Conservation (phyloP, 2,797 vertebrate genomes). For the Chelon labrosus region DNA sequence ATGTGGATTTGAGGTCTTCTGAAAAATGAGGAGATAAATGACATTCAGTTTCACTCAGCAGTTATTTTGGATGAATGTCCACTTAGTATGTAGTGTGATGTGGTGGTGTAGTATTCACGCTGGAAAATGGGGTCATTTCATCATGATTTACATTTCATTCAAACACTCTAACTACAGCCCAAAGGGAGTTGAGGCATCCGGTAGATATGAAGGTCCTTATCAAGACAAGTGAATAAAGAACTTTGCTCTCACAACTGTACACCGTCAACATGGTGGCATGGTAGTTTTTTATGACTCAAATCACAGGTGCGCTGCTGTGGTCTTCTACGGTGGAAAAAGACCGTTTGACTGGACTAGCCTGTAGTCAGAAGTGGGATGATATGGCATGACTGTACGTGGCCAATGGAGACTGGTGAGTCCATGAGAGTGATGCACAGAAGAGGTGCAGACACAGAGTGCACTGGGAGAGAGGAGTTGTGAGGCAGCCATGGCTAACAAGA, state of each 20-base stretch:
- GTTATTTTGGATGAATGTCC: constrained; percentile 42
- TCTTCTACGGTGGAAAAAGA: constrained; percentile 30
- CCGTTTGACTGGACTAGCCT: constrained; percentile 48
- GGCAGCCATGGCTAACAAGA: constrained; percentile 83
- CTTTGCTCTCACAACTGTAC: constrained; percentile 72
- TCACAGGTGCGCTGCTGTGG: constrained; percentile 43
- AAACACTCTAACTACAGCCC: constrained; percentile 53
- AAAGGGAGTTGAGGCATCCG: constrained; percentile 44
- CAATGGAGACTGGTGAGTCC: constrained; percentile 80
- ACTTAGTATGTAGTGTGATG: constrained; percentile 77
- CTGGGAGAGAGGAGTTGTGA: constrained; percentile 83
- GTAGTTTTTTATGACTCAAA: constrained; percentile 44
- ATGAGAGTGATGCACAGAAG: constrained; percentile 79
- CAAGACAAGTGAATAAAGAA: constrained; percentile 55
- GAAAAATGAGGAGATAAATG: constrained; percentile 63
- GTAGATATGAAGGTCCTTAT: constrained; percentile 57
- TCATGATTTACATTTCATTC: constrained; percentile 57
- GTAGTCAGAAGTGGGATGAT: constrained; percentile 75
- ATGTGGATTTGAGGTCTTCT: constrained; percentile 92
- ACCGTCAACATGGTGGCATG: constrained; percentile 67
- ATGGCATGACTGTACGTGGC: constrained; percentile 80
- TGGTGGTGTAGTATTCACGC: constrained; percentile 73
- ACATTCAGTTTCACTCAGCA: constrained; percentile 23
- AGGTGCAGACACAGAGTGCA: constrained; percentile 80
- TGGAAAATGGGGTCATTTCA: constrained; percentile 72